Evolutionary conservation across 2,797 vertebrate species (phyloP).

Genomic region (Allobates femoralis): DNA sequence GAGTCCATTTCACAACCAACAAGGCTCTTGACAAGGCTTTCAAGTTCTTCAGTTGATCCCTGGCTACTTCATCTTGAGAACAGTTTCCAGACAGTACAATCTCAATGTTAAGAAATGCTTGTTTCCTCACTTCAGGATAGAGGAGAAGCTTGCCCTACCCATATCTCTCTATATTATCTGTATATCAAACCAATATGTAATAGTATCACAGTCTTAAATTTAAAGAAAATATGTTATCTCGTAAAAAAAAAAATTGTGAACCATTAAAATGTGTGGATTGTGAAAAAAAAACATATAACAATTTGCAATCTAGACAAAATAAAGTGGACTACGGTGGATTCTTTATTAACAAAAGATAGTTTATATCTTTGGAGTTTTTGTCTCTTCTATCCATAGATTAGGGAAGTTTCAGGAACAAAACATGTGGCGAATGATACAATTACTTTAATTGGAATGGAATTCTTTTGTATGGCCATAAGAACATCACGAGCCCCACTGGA

Average conservation of each 20-base stretch:
- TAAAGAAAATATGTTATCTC: neutral
- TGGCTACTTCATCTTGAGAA: slow-evolving; percentile 45
- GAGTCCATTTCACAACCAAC: slow-evolving; percentile 41
- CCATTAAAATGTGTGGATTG: too few species aligned
- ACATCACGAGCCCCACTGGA: neutral
- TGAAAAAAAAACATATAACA: too few species aligned
- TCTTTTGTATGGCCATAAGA: neutral
- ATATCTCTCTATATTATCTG: neutral
- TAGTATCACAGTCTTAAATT: neutral
- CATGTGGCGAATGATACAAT: too few species aligned
- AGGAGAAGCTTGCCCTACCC: neutral
- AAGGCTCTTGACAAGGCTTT: slow-evolving; percentile 52
- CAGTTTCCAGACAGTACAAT: slow-evolving; percentile 26
- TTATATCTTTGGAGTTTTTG: too few species aligned
- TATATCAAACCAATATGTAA: neutral
- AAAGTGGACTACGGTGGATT: too few species aligned
- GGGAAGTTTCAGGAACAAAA: too few species aligned
- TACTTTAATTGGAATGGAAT: too few species aligned
- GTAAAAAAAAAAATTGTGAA: too few species aligned
- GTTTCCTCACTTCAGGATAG: neutral
- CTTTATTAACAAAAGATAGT: too few species aligned
- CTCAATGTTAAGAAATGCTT: neutral
- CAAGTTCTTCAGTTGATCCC: slow-evolving; percentile 50
- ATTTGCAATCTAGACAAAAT: too few species aligned
- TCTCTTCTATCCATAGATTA: too few species aligned